Conservation (phyloP, 2,797 vertebrate species). For the Sciurus vulgaris region DNA sequence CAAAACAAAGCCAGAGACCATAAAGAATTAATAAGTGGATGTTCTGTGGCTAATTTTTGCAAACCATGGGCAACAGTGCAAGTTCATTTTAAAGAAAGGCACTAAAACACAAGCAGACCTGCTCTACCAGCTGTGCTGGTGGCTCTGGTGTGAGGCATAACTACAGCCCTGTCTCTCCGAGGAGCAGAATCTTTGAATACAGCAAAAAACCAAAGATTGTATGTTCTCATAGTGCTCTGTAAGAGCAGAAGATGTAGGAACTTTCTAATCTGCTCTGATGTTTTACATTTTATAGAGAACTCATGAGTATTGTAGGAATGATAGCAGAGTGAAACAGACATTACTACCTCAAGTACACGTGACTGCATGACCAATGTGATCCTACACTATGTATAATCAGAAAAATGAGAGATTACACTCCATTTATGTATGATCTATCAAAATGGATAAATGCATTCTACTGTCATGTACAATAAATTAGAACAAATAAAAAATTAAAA, state of each 20-base stretch:
- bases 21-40: neutral
- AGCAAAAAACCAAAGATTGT: neutral
- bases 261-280: neutral
- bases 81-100: neutral
- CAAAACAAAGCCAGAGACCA: neutral
- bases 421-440: too few relatives aligned
- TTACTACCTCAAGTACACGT: too few relatives aligned
- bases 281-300: neutral
- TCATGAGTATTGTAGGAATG: neutral
- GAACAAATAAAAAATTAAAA: neutral
- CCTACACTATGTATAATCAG: too few relatives aligned
- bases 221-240: neutral
- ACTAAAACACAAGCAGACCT: neutral
- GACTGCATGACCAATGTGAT: too few relatives aligned
- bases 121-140: neutral
- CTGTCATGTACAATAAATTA: too few relatives aligned
- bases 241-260: neutral
- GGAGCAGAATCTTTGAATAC: neutral
- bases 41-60: neutral
- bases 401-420: too few relatives aligned
- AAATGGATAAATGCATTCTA: too few relatives aligned
- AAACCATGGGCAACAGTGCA: neutral
- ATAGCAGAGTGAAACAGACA: too few relatives aligned
- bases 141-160: too few relatives aligned
- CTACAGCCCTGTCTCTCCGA: neutral